Percentiles rank a stretch among this genome's conserved stretches.
phyloP scores from a whole-genome alignment of 2,888 invertebrate genomes.

The Tribolium freemani region DNA sequence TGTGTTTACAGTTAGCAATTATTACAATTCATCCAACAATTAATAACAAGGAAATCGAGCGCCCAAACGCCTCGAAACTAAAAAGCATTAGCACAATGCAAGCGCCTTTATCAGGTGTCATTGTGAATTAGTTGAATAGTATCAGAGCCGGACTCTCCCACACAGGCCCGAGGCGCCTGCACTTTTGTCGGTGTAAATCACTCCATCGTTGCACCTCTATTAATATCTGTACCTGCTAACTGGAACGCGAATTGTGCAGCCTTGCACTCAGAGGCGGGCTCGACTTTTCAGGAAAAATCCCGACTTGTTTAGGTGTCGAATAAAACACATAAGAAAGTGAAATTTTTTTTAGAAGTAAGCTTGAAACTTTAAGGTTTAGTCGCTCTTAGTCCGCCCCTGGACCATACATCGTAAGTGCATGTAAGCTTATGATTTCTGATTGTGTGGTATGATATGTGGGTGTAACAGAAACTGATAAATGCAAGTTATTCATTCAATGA shows the following conservation, averaged over 20 bases:
- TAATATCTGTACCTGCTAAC: slow-evolving; percentile 58
- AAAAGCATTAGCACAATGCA: slow-evolving; percentile 41
- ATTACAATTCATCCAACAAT: slow-evolving; percentile 21
- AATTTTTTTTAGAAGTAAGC: too few species aligned
- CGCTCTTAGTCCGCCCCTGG: neutral
- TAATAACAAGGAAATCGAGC: slow-evolving; percentile 22
- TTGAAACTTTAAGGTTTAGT: neutral
- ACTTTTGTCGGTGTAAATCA: slow-evolving; percentile 54
- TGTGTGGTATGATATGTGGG: slow-evolving; percentile 55
- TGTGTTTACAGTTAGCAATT: slow-evolving; percentile 19
- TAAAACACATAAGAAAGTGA: too few species aligned
- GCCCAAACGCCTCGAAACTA: slow-evolving; percentile 33
- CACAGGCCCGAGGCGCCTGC: slow-evolving; percentile 54
- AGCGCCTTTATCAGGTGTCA: slow-evolving; percentile 46
- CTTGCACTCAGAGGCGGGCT: slow-evolving; percentile 2
- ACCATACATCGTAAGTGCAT: slow-evolving; percentile 31
- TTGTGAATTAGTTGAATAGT: slow-evolving; percentile 44
- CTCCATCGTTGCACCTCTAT: slow-evolving; percentile 54
- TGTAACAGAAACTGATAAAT: slow-evolving; percentile 54
- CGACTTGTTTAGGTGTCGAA: too few species aligned
- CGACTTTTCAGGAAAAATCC: too few species aligned
- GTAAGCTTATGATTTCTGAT: slow-evolving; percentile 53
- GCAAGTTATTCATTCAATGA: slow-evolving; percentile 44
- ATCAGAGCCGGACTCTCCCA: slow-evolving; percentile 52
- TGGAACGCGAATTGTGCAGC: slow-evolving; percentile 50